Base-by-base conservation (phyloP, 2,888 invertebrate species). In the Cordilura impudica region DNA sequence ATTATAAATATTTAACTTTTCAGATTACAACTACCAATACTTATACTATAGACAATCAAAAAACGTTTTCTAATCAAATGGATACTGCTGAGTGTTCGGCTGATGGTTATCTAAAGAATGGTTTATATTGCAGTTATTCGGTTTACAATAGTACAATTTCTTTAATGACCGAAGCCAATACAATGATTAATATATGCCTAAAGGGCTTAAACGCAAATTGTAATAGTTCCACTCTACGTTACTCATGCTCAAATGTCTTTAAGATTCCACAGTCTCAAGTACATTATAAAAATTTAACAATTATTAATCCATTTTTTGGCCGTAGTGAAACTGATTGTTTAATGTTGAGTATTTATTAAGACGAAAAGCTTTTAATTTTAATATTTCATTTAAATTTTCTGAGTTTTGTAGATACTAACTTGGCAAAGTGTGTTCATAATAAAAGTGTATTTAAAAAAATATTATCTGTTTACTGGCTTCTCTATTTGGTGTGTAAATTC, bases 281-380 rank as follows among this genome's bases (percentile, higher is more conserved):
- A 0, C 23, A 43, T 26, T 66, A 19, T 8, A 29, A 14, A 0
- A 77, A 35, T 54, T 7, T n/a, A 8, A 67, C 54, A 5, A 75
- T 82, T 12, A 2, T 4, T 2, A 81, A 81, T 75, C 80, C 81
- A 0, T 76, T 81, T 21, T 67, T 60, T 21, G 70, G 76, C 5
- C 49, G 51, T 23, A 29, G 49, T 19, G 2, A 49, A 2, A 47
- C 39, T 2, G 5, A 39, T 7, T 75, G 75, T 49, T 29, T 75
- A 14, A 18, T 75, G 45, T 19, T 75, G 5, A 39, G 69, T 21
- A 29, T 73, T 10, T 31, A 31, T 31, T 31, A 31, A 31, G 2
- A 12, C 1, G 31, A 6, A 31, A 31, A n/a, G n/a, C n/a, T n/a
- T n/a, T n/a, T n/a, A n/a, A n/a, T n/a, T n/a, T n/a, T n/a, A n/a